phyloP scores from a whole-genome alignment of 2,888 invertebrate genomes.

The Philereme transversata region DNA sequence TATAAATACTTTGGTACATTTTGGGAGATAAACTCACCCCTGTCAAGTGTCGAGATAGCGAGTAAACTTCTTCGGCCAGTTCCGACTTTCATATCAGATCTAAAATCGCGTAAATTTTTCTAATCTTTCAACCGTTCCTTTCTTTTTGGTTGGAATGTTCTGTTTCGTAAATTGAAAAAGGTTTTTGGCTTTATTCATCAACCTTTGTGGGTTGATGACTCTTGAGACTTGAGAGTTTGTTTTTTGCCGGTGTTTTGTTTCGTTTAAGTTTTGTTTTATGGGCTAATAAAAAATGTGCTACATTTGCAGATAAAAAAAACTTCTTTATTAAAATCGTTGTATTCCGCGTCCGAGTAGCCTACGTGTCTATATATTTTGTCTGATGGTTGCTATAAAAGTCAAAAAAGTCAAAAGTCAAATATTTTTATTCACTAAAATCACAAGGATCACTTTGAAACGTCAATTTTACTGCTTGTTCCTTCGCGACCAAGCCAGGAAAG shows the following conservation, averaged over 20 bases:
- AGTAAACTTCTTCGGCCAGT: conserved; percentile 18
- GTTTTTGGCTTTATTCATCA: conserved; percentile 23
- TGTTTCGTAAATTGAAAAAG: conserved; percentile 28
- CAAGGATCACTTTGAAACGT: no score
- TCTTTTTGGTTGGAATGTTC: conserved; percentile 17
- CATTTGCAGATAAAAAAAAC: no score
- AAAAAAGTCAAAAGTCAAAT: no score
- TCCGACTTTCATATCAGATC: conserved; percentile 24
- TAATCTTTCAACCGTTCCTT: conserved; percentile 21
- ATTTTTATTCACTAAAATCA: no score
- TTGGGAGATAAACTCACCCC: conserved; percentile 19
- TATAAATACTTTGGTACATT: conserved; percentile 21
- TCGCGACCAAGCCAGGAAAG: no score
- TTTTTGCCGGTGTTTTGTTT: conserved; percentile 8
- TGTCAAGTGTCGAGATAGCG: conserved; percentile 21
- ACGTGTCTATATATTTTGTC: no score
- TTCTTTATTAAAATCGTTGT: no score
- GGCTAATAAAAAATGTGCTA: not conserved
- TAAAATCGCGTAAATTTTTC: conserved; percentile 29
- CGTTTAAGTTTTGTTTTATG: not conserved
- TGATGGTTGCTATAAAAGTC: no score
- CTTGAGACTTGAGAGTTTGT: conserved; percentile 11
- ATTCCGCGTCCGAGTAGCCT: no score
- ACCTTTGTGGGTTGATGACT: conserved; percentile 9
- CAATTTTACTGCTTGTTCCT: no score